Evolutionary conservation across 1,140 invertebrate genomes (phyloP), one percentile per base, ranked within the genome.

Genomic region (Sarcophaga peregrina): DNA sequence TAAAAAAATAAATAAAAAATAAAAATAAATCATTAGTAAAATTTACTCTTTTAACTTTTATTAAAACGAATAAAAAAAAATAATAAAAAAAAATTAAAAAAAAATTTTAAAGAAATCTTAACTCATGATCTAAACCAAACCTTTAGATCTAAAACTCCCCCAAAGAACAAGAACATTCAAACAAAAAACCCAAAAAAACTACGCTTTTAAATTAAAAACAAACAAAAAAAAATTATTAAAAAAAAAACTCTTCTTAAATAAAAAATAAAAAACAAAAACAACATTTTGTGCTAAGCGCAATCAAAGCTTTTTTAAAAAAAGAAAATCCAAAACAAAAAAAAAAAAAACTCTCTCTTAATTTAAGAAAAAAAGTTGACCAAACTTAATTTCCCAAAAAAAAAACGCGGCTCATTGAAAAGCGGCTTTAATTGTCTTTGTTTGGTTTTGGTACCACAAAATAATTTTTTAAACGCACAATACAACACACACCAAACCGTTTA

Each of bases 21-120:
- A 82, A 84, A 80, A 50, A 37, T 81, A 81, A 83, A 83, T 83
- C 83, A 86, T 87, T 89, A 90, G 87, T 86, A 89, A 89, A 89
- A 89, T 89, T 89, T 88, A 89, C 88, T 89, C 87, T 89, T 88
- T 89, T 89, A 89, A 87, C 87, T 88, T 85, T 78, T 78, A 78
- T 78, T 78, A 78, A 20, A 50, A 78, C 10, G 25, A 78, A 50
- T 50, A 76, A 48, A 74, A 84, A 86, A 85, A 86, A 84, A 87
- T 13, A 74, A 37, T 46, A 11, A 84, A 86, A 85, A 86, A 84
- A 88, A 88, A 88, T 88, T 87, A 85, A 81, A 86, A 88, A 83
- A 87, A 86, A 88, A 87, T 87, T 86, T 82, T 83, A 86, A 86
- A 85, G 83, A 82, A 85, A 45, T 45, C 25, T 78, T 52, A 78